Conservation (phyloP, 92 coral and sea anemone species). For the Phenganax subtilis region DNA sequence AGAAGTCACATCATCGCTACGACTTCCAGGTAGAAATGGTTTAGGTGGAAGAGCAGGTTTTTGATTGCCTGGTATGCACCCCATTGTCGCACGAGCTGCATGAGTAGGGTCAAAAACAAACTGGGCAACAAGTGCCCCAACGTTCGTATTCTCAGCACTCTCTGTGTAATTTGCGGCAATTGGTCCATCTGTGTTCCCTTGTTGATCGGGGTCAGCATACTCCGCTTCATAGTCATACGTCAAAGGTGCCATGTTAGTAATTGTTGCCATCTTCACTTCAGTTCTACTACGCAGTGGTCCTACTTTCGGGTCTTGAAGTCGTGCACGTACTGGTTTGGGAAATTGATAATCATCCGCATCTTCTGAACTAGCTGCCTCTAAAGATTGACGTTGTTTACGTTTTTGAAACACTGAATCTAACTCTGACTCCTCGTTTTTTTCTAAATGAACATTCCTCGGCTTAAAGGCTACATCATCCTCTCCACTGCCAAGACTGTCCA, state of each 20-base stretch:
- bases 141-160: not conserved
- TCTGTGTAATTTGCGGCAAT: not conserved
- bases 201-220: not conserved
- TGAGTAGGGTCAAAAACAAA: not conserved
- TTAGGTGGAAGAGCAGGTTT: not conserved
- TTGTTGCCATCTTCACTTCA: slow-evolving; percentile 20
- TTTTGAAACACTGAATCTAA: slow-evolving; percentile 27
- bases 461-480: not conserved
- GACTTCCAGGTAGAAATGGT: not conserved
- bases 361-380: not conserved
- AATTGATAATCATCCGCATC: not conserved
- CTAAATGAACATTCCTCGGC: slow-evolving; percentile 31
- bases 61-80: not conserved
- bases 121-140: not conserved
- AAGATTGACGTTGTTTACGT: slow-evolving; percentile 5
- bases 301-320: slow-evolving; percentile 23
- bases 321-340: slow-evolving; percentile 21
- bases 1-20: not conserved
- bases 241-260: not conserved
- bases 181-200: not conserved
- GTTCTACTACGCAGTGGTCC: slow-evolving; percentile 15
- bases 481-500: not conserved
- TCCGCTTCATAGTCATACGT: no score
- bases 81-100: not conserved
- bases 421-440: slow-evolving; percentile 7